Base-by-base conservation (phyloP, 2,888 invertebrate genomes). In the Luperina nickerlii region DNA sequence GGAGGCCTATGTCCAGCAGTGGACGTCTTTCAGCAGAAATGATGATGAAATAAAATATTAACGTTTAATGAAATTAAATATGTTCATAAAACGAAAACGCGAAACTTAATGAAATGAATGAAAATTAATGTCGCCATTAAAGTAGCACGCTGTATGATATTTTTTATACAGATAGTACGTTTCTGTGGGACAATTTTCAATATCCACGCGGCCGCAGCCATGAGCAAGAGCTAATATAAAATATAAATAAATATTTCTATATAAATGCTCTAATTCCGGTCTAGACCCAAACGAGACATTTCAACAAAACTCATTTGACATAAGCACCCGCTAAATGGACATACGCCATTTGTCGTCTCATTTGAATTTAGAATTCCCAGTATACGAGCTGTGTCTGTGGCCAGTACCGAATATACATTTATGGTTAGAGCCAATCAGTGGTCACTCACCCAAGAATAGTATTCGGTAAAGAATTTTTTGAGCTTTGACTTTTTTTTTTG, bases 361-460 rank as follows among this genome's bases (percentile, higher is more conserved):
- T 82, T 85, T 83, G 69, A 82, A 89, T 89, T 87, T 83, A 73
- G 73, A 83, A 82, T 78, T 77, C 62, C 9, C 74, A 63, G 74
- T 74, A 67, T 67, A 83, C 68, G 68, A 83, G 67, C 51, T 76
- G 78, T 75, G 75, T 80, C 75, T 78, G 65, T 79, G 75, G 72
- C 79, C 73, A 81, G 81, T 18, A 57, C 51, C n/a, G 11, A 80
- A 72, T 48, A 79, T 57, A 62, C 2, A 15, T 84, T 71, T 84
- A 79, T 67, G 11, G n/a, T 60, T 45, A 71, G 27, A 54, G 45
- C 18, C 38, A 67, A 48, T 70, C 74, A 69, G 67, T 74, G 78
- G 74, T 82, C 82, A 82, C n/a, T 88, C 78, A 84, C 76, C 79
- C 71, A 67, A 69, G 48, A 74, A 77, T 11, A 57, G 57, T 60